Percentiles rank a stretch among this genome's conserved stretches.
Conservation (phyloP, 2,797 vertebrate genomes). For the Podarcis siculus region DNA sequence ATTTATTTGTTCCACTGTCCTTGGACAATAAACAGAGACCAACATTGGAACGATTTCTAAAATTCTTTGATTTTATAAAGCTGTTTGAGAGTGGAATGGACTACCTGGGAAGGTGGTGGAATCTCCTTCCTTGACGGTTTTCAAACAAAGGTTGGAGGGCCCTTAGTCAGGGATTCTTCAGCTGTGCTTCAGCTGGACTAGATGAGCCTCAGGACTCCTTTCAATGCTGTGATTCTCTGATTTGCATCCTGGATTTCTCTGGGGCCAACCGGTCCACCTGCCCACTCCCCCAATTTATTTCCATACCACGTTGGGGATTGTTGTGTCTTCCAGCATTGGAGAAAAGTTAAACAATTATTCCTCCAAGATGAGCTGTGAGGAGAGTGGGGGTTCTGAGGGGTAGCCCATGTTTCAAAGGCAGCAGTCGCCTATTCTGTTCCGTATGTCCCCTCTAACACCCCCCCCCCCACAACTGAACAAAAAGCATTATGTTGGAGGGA, state of each 20-base stretch:
- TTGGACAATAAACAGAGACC: accelerated
- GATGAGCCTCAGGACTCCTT: no score
- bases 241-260: not conserved
- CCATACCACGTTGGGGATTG: conserved; percentile 26
- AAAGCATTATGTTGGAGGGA: conserved; percentile 18
- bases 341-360: conserved; percentile 39
- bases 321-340: conserved; percentile 30
- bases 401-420: not conserved
- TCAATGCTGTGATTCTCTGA: no score
- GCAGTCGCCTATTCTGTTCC: not conserved
- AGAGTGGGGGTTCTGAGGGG: not conserved
- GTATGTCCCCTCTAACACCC: not conserved
- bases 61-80: no score
- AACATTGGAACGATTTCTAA: no score
- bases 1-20: not conserved
- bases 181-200: no score
- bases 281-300: not conserved
- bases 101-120: no score
- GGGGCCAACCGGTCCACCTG: not conserved
- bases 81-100: no score
- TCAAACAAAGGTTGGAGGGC: no score
- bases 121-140: no score
- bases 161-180: no score
- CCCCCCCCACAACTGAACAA: conserved; percentile 43
- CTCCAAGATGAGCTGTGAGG: conserved; percentile 41